Base-by-base conservation (phyloP, 1,140 invertebrate genomes). In the Drosophila saltans region DNA sequence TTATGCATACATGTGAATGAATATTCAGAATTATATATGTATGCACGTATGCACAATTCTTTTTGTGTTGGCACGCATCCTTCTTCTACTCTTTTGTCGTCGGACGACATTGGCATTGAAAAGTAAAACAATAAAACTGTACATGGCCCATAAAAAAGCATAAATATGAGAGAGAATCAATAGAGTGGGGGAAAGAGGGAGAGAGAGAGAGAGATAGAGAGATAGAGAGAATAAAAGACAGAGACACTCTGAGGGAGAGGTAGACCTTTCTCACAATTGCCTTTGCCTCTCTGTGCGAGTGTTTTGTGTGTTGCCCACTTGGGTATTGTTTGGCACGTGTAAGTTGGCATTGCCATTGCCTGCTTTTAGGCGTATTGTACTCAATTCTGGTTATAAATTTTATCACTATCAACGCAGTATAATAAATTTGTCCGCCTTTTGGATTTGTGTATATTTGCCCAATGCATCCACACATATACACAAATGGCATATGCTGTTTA, bases 121-220 rank as follows among this genome's bases (percentile, higher is more conserved):
- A 88, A 76, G 79, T 69, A 79, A 88, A 77, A 86, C 83, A 86
- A 86, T 86, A 86, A 86, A 86, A 79, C 43, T 86, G 69, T 88
- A 86, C 82, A 86, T 82, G 79, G 64, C 64, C 83, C 75, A 82
- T 79, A 88, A 88, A 88, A 86, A 70, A 70, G 55, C 69, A 82
- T 82, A 76, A 86, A 88, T 79, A 88, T 88, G 82, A 86, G 79
- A 81, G 82, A 86, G 79, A 81, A 70, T 76, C 66, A 62, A 40
- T 24, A 58, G 9, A 11, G 9, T 6, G 21, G 2, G 61, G 39
- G 33, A 39, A 10, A 41, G 48, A 36, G 33, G 4, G 28, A 30
- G 28, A 30, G 28, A 30, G 28, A 30, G 28, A 30, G 28, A 30
- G 28, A 30, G 28, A 30, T 3, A 30, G 28, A 1, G 28, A 30